Evolutionary conservation across 1,140 invertebrate genomes (phyloP), one percentile per base, ranked within the genome.

Genomic region (Carposina sasakii): DNA sequence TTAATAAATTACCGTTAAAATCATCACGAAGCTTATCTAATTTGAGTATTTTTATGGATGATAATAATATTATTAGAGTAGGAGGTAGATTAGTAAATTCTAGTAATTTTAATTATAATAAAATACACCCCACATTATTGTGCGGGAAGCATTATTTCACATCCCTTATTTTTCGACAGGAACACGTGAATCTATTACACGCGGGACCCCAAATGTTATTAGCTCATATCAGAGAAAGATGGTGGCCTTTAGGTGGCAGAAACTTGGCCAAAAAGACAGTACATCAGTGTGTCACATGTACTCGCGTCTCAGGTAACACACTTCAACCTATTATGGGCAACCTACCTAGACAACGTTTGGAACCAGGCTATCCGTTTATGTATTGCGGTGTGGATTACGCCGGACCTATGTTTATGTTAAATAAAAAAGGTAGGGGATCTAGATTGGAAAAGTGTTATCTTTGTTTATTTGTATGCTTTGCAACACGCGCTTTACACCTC

Each of bases 341-440:
- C 13, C 20, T 40, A 13, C 37, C 37, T 19, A 19, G 12, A 40
- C 15, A 40, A 10, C 37, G 37, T 9, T 16, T 28, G n/a, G 17
- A 57, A 1, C 78, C 68, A 66, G 37, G 63, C n/a, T 8, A 8
- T 4, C 31, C 31, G 4, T 33, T 33, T 33, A 8, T 33, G 3
- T n/a, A 4, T 5, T 33, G 3, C 13, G 31, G 31, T 33, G 13
- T 33, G 15, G 31, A 33, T 15, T 33, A 33, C 13, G 31, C 31
- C 15, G 13, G 31, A 13, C 31, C 31, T 3, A 33, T 33, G 8
- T 10, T n/a, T 13, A 15, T 33, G 5, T 10, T 10, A 15, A 8
- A 33, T 10, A 10, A 8, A 8, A 8, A 15, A 33, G 31, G 8
- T 10, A 33, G 31, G n/a, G 8, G 31, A 10, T 33, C 31, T 15